Base-by-base conservation (phyloP, 2,797 vertebrate genomes). In the Rhodeus uyekii region DNA sequence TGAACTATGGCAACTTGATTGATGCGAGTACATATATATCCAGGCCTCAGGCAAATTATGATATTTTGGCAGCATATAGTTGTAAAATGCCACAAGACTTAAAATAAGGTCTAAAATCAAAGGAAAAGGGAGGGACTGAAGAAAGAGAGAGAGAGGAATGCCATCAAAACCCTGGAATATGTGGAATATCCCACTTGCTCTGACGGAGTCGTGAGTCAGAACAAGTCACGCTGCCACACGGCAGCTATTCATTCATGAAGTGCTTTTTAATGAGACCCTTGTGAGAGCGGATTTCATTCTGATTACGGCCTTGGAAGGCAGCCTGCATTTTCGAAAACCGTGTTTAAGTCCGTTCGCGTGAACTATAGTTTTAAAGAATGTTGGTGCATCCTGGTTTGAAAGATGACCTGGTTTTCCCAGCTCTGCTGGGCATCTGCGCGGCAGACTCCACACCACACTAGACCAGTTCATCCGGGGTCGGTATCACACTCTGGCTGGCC, bases 241-340 rank as follows among this genome's bases (percentile, higher is more conserved):
- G 76, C 44, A 67, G 65, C 58, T 76, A 48, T 77, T 84, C 65
- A 84, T 84, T 84, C 78, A 84, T 81, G 77, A 80, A 92, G 87
- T 83, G 69, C 85, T 83, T 89, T 91, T 87, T 92, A 94, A 93
- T 91, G 82, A 94, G 61, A 14, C 68, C 85, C 88, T 91, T 90
- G 90, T 85, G 84, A 81, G 85, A 87, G 86, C 87, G 88, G 90
- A 87, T 91, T 89, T 83, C 89, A 90, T 87, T 89, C 76, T 89
- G 90, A 93, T 90, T 88, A 90, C 85, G 88, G 89, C 83, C 83
- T 84, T 86, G 87, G 89, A 90, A 76, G 36, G 80, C 22, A 64
- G 86, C 90, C 88, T 90, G 87, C 86, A 86, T 89, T 90, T 90
- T 87, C 71, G 81, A 64, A n/a, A n/a, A 78, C 72, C 82, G 22